phyloP scores from a whole-genome alignment of 2,113 vertebrate genomes.

The Pitta sordida region DNA sequence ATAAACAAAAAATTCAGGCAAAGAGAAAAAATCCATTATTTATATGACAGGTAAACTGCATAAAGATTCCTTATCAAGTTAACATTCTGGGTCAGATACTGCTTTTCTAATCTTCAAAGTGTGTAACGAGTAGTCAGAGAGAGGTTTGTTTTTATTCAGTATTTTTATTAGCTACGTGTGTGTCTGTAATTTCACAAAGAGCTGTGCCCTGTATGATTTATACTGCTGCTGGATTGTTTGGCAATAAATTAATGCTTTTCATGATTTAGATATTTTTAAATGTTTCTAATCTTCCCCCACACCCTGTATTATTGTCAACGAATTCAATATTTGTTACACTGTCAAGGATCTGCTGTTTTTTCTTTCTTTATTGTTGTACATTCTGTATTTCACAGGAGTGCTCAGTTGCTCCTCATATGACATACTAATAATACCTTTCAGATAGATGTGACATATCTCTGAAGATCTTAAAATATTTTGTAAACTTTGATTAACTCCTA shows the following conservation, averaged over 20 bases:
- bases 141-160: neutral
- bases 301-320: neutral
- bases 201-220: neutral
- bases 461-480: neutral
- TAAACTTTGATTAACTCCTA: neutral
- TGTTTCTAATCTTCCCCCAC: neutral
- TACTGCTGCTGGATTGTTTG: neutral
- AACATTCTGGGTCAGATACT: neutral
- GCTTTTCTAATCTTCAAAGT: conserved; percentile 12
- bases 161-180: neutral
- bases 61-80: conserved; percentile 7
- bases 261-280: conserved; percentile 4
- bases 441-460: neutral
- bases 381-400: neutral
- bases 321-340: neutral
- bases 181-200: neutral
- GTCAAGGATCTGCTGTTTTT: neutral
- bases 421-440: neutral
- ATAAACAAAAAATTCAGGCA: neutral
- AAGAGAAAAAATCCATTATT: conserved; percentile 45
- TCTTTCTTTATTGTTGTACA: neutral
- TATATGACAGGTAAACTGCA: conserved; percentile 19
- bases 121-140: neutral
- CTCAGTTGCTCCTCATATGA: neutral
- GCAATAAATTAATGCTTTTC: conserved; percentile 6